Conservation (phyloP, 2,113 vertebrate species). For the Apteryx owenii region DNA sequence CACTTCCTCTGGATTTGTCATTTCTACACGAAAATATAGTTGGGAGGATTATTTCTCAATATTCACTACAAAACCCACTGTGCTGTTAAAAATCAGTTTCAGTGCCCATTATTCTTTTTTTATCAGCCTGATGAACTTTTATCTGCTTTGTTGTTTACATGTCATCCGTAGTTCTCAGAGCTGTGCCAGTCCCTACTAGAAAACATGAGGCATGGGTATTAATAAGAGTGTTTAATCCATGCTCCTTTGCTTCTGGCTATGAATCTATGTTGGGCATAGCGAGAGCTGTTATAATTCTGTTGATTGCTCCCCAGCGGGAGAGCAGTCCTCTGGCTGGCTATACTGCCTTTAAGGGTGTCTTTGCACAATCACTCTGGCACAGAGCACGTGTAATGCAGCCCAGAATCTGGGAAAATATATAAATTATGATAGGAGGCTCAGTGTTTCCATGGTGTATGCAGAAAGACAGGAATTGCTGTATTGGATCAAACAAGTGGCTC, state of each 20-base stretch:
- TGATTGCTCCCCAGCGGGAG: neutral
- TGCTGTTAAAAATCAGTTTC: neutral
- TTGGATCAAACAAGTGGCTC: constrained; percentile 28
- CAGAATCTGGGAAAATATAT: constrained; percentile 17
- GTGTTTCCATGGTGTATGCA: constrained; percentile 34
- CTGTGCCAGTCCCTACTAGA: neutral
- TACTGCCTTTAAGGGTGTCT: constrained; percentile 2
- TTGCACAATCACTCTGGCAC: neutral
- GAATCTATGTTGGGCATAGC: neutral
- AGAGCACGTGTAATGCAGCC: neutral
- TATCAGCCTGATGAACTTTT: neutral
- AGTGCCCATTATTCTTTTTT: neutral
- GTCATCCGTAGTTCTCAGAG: neutral
- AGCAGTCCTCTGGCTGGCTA: neutral
- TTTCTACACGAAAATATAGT: neutral
- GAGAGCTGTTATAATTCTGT: neutral
- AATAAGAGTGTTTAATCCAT: neutral
- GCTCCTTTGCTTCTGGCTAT: constrained; percentile 6
- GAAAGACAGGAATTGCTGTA: constrained; percentile 4
- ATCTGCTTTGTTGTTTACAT: neutral
- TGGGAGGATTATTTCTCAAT: neutral
- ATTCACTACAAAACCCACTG: neutral
- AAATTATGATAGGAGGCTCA: neutral
- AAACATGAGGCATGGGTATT: neutral
- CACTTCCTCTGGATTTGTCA: neutral